Conservation (phyloP, 1,140 invertebrate genomes). For the Gerris buenoi region DNA sequence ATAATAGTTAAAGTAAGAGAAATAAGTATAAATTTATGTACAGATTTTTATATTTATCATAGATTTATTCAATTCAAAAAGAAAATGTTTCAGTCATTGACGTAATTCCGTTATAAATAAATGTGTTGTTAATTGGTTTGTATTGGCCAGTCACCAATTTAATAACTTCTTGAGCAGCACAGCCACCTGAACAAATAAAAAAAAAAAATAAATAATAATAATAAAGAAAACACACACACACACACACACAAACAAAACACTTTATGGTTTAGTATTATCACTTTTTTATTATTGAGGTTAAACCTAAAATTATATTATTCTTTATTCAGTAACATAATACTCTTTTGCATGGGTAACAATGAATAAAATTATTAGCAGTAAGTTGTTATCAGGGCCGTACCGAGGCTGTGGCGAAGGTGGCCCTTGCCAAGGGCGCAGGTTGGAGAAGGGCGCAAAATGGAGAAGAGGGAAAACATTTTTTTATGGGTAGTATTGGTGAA, state of each 20-base stretch:
- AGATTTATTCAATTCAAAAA: constrained; percentile 39
- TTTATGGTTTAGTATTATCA: not conserved
- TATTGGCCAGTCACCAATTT: constrained; percentile 96
- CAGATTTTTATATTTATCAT: too few relatives aligned
- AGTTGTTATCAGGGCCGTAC: too few relatives aligned
- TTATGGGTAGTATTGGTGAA: too few relatives aligned
- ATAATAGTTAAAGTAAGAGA: too few relatives aligned
- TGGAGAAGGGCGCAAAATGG: too few relatives aligned
- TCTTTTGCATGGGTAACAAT: too few relatives aligned
- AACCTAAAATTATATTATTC: not conserved
- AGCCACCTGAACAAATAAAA: constrained; percentile 44
- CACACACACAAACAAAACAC: not conserved
- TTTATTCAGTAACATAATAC: too few relatives aligned
- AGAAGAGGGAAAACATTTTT: too few relatives aligned
- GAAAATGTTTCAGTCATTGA: constrained; percentile 65
- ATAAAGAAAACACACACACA: not conserved
- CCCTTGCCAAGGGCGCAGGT: too few relatives aligned
- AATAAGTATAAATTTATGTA: too few relatives aligned
- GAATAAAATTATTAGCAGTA: too few relatives aligned
- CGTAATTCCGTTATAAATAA: constrained; percentile 87
- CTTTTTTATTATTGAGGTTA: not conserved
- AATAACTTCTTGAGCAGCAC: constrained; percentile 88
- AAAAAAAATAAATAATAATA: constrained; percentile 4
- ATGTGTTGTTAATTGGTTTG: constrained; percentile 87
- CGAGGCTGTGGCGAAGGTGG: too few relatives aligned